phyloP scores from a whole-genome alignment of 35 echinoderm and acorn worm species.

The Strongylocentrotus purpuratus region DNA sequence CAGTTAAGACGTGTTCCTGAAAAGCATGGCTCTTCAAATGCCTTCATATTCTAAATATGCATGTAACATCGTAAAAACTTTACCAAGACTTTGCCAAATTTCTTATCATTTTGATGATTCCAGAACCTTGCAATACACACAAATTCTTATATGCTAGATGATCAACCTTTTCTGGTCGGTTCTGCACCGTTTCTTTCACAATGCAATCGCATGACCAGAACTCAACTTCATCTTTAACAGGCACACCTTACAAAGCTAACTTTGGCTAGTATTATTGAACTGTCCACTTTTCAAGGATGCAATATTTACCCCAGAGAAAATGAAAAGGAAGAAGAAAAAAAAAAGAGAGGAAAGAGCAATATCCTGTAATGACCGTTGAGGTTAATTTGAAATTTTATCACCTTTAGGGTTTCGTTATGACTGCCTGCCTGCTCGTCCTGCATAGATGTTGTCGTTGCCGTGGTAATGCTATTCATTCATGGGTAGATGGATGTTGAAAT shows the following conservation, averaged over 20 bases:
- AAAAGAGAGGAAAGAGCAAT: neutral
- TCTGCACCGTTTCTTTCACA: too few relatives aligned
- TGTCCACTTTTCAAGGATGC: neutral
- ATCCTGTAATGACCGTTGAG: conserved; percentile 8
- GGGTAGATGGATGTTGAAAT: neutral
- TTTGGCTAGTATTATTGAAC: neutral
- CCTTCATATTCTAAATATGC: too few relatives aligned
- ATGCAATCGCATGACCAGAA: too few relatives aligned
- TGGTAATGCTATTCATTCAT: neutral
- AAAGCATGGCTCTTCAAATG: too few relatives aligned
- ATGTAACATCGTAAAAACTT: too few relatives aligned
- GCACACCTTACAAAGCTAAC: neutral
- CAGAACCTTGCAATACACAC: too few relatives aligned
- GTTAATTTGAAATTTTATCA: conserved; percentile 20
- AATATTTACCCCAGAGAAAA: neutral
- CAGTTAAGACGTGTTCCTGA: too few relatives aligned
- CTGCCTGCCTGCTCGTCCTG: neutral
- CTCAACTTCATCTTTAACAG: too few relatives aligned
- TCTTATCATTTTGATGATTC: too few relatives aligned
- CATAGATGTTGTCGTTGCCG: neutral
- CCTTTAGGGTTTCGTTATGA: neutral
- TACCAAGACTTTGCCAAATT: too few relatives aligned
- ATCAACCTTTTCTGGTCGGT: too few relatives aligned
- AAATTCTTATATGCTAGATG: too few relatives aligned
- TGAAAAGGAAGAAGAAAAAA: neutral